A percentile compares a stretch with the other conserved stretches of the same genome.
Conservation (phyloP, 1,140 invertebrate species). For the Spodoptera frugiperda region DNA sequence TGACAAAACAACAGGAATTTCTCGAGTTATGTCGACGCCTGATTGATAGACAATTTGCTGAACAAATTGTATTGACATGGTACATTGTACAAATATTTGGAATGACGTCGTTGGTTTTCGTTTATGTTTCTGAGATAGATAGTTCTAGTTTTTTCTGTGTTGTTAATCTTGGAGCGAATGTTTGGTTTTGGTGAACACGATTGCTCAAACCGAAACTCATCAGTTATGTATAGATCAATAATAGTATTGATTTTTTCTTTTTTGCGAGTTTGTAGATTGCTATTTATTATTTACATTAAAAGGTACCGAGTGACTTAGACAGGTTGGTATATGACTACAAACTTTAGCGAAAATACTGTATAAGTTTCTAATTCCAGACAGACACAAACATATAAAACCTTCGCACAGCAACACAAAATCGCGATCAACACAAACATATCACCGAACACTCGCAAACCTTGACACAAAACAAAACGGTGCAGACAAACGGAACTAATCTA, state of each 20-base stretch:
- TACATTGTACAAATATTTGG: slow-evolving; percentile 20
- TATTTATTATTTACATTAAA: too few species aligned
- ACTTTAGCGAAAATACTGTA: too few species aligned
- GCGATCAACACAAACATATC: not conserved
- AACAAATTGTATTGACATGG: slow-evolving; percentile 21
- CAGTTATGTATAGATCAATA: too few species aligned
- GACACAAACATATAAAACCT: not conserved
- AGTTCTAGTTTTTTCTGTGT: not conserved
- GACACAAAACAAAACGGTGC: slow-evolving; percentile 22
- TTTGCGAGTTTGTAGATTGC: too few species aligned
- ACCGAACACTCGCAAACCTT: slow-evolving; percentile 2
- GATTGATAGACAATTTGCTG: slow-evolving; percentile 14
- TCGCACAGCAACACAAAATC: not conserved
- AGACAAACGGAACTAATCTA: slow-evolving; percentile 16
- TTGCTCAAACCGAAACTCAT: too few species aligned
- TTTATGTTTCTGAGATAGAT: not conserved
- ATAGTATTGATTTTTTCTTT: too few species aligned
- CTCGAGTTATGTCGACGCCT: not conserved
- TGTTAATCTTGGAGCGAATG: not conserved
- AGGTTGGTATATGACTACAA: too few species aligned
- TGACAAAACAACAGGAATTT: slow-evolving; percentile 13
- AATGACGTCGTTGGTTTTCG: not conserved
- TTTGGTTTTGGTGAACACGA: too few species aligned
- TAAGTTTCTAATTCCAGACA: too few species aligned
- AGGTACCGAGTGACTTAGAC: too few species aligned